Evolutionary conservation across 2,888 invertebrate genomes (phyloP).

Genomic region (Aspidapion aeneum): DNA sequence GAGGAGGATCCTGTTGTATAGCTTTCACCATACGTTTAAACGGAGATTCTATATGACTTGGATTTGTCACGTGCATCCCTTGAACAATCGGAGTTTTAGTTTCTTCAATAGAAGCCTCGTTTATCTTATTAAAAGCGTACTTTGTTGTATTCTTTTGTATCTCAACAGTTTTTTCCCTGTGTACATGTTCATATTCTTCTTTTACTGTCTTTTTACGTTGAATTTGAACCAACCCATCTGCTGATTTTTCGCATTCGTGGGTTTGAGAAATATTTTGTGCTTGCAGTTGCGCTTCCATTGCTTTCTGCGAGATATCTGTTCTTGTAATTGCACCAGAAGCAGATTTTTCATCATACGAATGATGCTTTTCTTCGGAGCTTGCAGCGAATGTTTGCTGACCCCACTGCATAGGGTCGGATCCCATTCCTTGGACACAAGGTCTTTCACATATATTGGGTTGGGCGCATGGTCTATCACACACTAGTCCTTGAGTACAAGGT

Average conservation of each 20-base stretch:
- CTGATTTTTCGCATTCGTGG: constrained; percentile 33
- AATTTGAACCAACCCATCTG: constrained; percentile 51
- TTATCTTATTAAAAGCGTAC: constrained; percentile 37
- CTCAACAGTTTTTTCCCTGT: constrained; percentile 62
- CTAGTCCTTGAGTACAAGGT: neutral
- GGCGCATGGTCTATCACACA: neutral
- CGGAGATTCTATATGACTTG: constrained; percentile 29
- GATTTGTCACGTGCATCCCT: constrained; percentile 43
- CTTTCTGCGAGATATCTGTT: constrained; percentile 38
- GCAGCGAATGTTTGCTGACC: neutral
- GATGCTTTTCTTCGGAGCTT: neutral
- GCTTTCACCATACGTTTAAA: neutral
- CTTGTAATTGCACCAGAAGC: neutral
- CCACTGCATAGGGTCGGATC: neutral
- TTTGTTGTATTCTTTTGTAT: constrained; percentile 51
- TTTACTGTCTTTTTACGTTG: constrained; percentile 61
- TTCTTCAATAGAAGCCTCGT: constrained; percentile 25
- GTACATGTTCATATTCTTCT: constrained; percentile 65
- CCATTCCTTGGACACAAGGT: neutral
- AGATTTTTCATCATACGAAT: neutral
- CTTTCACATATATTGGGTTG: neutral
- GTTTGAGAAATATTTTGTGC: constrained; percentile 34
- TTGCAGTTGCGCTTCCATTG: constrained; percentile 35
- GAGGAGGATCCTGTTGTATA: neutral
- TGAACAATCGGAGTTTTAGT: constrained; percentile 31